These are phyloP conservation scores for Centroberyx gerrardi DNA, from an alignment of 2,797 vertebrate genomes.

Conservation along the genomic window DNA sequence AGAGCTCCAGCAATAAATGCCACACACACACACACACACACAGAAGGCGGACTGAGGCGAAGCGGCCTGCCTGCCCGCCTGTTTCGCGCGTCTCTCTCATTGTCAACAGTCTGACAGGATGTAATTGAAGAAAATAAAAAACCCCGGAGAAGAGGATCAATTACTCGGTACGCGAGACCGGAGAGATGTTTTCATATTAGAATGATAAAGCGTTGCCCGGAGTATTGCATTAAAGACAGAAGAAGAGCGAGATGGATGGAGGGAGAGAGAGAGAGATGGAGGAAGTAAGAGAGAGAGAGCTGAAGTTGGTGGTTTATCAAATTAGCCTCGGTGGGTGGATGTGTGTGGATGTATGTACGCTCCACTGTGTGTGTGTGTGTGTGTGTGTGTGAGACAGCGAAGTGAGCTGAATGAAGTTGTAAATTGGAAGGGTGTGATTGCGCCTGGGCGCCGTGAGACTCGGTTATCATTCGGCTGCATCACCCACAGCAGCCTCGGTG, in stretches of 20 bases:
- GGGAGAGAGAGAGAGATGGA: slow-evolving; percentile 3
- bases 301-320: slow-evolving; percentile 45
- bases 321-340: slow-evolving; percentile 30
- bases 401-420: slow-evolving; percentile 66
- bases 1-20: slow-evolving; percentile 24
- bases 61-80: not conserved
- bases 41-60: slow-evolving; percentile 16
- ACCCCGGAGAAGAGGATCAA: slow-evolving; percentile 59
- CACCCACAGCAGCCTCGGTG: slow-evolving; percentile 26
- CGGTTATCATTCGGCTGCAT: slow-evolving; percentile 61
- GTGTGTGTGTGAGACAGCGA: slow-evolving; percentile 31
- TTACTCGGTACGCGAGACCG: slow-evolving; percentile 59
- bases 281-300: slow-evolving; percentile 33
- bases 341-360: slow-evolving; percentile 4
- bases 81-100: slow-evolving; percentile 35
- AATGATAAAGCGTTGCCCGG: slow-evolving; percentile 64
- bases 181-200: slow-evolving; percentile 69
- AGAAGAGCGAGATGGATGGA: slow-evolving; percentile 14
- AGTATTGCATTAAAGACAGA: slow-evolving; percentile 26
- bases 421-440: slow-evolving; percentile 67
- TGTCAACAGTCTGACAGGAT: slow-evolving; percentile 56
- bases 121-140: slow-evolving; percentile 69
- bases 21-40: not conserved
- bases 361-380: slow-evolving; percentile 12
- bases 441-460: slow-evolving; percentile 31